A percentile compares a stretch with the other conserved stretches of the same genome.
These are phyloP conservation scores for Diaprepes abbreviatus DNA, from an alignment of 2,888 invertebrate species.

Conservation along the genomic window DNA sequence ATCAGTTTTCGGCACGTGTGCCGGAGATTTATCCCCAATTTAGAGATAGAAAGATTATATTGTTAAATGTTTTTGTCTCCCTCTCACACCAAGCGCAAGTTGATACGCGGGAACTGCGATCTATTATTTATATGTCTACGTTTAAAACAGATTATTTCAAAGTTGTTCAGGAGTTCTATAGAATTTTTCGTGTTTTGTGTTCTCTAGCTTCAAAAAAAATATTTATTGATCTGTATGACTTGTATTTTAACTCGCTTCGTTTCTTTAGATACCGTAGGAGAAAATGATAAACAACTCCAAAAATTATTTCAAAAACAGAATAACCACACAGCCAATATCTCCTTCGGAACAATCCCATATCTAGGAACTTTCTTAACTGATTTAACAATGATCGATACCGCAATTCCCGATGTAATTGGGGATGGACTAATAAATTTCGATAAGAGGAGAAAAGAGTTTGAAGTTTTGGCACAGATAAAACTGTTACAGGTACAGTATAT, in stretches of 20 bases:
- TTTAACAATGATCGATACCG: conserved; percentile 98
- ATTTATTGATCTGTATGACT: too few species aligned
- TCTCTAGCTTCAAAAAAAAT: too few species aligned
- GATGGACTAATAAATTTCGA: conserved; percentile 97
- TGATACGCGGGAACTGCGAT: too few species aligned
- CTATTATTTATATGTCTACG: too few species aligned
- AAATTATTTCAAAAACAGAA: conserved; percentile 79
- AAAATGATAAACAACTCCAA: conserved; percentile 89
- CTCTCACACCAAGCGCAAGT: too few species aligned
- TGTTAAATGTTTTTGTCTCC: too few species aligned
- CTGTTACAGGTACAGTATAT: conserved; percentile 79
- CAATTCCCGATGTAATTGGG: conserved; percentile 86
- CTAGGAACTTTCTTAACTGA: conserved; percentile 98
- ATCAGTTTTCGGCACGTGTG: too few species aligned
- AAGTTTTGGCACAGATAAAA: conserved; percentile 96
- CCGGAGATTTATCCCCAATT: too few species aligned
- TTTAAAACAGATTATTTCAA: too few species aligned
- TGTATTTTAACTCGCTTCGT: neutral
- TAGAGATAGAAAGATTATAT: too few species aligned
- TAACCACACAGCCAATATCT: conserved; percentile 78
- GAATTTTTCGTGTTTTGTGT: neutral
- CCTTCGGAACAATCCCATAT: conserved; percentile 97
- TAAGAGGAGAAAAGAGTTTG: conserved; percentile 97
- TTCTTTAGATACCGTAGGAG: conserved; percentile 76
- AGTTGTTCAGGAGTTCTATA: too few species aligned